A percentile compares a stretch with the other conserved stretches of the same genome.
Conservation (phyloP, 2,113 vertebrate species). For the Heteronetta atricapilla region DNA sequence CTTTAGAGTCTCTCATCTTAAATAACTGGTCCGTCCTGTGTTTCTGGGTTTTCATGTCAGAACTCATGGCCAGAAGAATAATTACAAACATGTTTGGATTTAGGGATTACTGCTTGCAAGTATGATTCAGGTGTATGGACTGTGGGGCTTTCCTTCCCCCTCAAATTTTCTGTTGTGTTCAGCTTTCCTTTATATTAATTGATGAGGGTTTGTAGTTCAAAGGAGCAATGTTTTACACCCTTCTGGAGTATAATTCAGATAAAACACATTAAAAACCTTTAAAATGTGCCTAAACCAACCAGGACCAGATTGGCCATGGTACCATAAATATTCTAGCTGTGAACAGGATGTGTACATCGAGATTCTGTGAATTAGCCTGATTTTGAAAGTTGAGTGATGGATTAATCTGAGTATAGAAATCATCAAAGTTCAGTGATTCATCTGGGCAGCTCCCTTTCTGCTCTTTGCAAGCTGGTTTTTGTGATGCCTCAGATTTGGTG, state of each 20-base stretch:
- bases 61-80: background rate
- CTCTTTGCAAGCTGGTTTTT: background rate
- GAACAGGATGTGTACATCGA: rapidly evolving
- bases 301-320: background rate
- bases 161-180: background rate
- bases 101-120: background rate
- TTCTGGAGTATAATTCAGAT: background rate
- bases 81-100: background rate
- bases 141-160: background rate
- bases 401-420: background rate
- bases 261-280: background rate
- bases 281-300: background rate
- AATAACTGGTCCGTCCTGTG: background rate
- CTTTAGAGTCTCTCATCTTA: background rate
- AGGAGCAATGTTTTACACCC: background rate
- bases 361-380: background rate
- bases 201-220: background rate
- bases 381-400: background rate
- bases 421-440: background rate
- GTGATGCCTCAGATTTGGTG: background rate
- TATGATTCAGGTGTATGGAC: background rate
- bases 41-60: conserved; percentile 22
- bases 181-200: background rate
- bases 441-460: background rate
- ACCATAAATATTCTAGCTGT: background rate